Conservation (phyloP, 2,888 invertebrate species). For the Morpho achilles region DNA sequence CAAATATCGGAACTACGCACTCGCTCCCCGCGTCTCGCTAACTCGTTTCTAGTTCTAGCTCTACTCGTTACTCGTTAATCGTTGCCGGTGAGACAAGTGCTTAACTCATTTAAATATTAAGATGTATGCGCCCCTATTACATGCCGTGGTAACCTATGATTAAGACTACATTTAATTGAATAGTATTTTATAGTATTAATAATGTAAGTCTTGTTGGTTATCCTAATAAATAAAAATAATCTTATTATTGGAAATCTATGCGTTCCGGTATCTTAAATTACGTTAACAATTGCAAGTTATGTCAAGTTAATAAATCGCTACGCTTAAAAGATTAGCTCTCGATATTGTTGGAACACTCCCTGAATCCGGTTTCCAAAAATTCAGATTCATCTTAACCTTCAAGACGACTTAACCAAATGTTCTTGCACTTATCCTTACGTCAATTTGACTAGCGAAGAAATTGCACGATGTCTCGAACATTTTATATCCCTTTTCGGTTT, state of each 20-base stretch:
- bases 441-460: slow-evolving; percentile 16
- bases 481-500: slow-evolving; percentile 29
- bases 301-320: slow-evolving; percentile 4
- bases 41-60: too few relatives aligned
- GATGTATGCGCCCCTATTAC: too few relatives aligned
- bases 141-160: too few relatives aligned
- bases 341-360: slow-evolving; percentile 33
- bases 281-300: slow-evolving; percentile 3
- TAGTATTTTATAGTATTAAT: too few relatives aligned
- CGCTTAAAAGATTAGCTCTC: slow-evolving; percentile 18
- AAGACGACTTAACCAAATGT: slow-evolving; percentile 5
- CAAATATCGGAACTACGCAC: too few relatives aligned
- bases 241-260: slow-evolving; percentile 9
- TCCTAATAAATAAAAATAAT: too few relatives aligned
- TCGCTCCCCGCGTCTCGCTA: too few relatives aligned
- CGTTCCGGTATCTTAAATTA: background rate
- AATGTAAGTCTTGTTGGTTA: too few relatives aligned
- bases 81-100: too few relatives aligned
- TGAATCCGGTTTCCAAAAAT: slow-evolving; percentile 20
- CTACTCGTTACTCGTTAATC: too few relatives aligned
- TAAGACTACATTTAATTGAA: too few relatives aligned
- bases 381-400: slow-evolving; percentile 21
- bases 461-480: slow-evolving; percentile 14
- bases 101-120: too few relatives aligned
- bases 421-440: slow-evolving; percentile 18